phyloP scores from a whole-genome alignment of 2,113 vertebrate species.

The Cyanoramphus novaezelandiae region DNA sequence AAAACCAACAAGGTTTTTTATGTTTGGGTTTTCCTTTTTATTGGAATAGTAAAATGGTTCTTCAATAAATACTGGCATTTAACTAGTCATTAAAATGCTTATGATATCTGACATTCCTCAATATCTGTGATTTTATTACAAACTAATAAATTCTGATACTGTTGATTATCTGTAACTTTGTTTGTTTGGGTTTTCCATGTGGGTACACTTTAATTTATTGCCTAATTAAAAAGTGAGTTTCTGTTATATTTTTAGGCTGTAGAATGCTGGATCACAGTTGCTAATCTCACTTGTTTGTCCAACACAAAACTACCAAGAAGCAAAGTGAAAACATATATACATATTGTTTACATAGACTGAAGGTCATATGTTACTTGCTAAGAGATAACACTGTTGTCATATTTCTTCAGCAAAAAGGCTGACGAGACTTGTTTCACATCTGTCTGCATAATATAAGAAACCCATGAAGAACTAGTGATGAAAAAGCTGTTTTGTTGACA shows the following conservation, averaged over 20 bases:
- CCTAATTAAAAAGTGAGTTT: neutral
- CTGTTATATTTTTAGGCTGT: neutral
- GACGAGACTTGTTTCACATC: constrained; percentile 56
- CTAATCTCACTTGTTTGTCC: neutral
- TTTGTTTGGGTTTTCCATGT: neutral
- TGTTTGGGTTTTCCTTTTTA: neutral
- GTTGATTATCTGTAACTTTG: neutral
- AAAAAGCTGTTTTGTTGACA: constrained; percentile 50
- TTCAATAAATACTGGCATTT: neutral
- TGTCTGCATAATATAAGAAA: constrained; percentile 41
- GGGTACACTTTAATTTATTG: neutral
- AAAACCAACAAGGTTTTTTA: neutral
- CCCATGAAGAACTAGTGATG: constrained; percentile 26
- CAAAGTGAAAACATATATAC: neutral
- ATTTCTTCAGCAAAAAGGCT: constrained; percentile 43
- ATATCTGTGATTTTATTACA: neutral
- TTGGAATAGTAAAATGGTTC: neutral
- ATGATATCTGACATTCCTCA: neutral
- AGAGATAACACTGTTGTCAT: neutral
- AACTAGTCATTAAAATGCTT: neutral
- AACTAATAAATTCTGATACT: neutral
- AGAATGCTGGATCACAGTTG: neutral
- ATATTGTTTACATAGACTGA: neutral
- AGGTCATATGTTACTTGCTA: neutral
- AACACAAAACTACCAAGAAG: neutral